Evolutionary conservation across 37 sponge, comb jelly and placozoan genomes (phyloP).

Genomic region (Hormiphora californensis): DNA sequence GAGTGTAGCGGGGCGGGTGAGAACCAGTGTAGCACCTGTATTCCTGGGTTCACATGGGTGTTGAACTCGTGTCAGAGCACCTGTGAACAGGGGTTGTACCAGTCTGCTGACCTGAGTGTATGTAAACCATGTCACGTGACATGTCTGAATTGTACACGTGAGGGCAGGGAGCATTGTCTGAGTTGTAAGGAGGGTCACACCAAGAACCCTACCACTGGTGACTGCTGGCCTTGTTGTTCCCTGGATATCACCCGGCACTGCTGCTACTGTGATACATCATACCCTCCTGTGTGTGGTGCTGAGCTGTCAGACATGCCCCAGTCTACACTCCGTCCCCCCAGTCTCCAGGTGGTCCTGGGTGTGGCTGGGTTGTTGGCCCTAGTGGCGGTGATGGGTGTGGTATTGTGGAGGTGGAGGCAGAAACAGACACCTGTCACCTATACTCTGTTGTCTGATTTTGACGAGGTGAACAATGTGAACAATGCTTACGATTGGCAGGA

Average conservation of each 20-base stretch:
- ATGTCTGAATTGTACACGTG: slow-evolving; percentile 8
- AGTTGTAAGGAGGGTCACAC: neutral
- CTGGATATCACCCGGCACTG: neutral
- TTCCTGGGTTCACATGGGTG: neutral
- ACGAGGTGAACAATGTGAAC: neutral
- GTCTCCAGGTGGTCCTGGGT: neutral
- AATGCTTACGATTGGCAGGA: neutral
- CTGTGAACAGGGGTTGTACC: slow-evolving; percentile 3
- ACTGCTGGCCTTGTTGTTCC: slow-evolving; percentile 32
- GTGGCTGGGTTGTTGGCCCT: neutral
- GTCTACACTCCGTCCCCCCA: neutral
- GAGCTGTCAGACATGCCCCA: neutral
- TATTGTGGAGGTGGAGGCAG: neutral
- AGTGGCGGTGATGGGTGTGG: neutral
- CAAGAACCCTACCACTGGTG: neutral
- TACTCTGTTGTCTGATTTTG: neutral
- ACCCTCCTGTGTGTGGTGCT: too few species aligned
- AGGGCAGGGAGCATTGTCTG: neutral
- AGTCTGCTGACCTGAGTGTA: neutral
- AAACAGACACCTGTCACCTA: slow-evolving; percentile 6
- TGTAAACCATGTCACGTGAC: slow-evolving; percentile 53
- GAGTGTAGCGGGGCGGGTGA: slow-evolving; percentile 11
- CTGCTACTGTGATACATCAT: slow-evolving; percentile 53
- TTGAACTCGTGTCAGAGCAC: neutral
- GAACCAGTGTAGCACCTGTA: slow-evolving; percentile 39